Base-by-base conservation (phyloP, 2,113 vertebrate species). In the Nyctibius bracteatus region DNA sequence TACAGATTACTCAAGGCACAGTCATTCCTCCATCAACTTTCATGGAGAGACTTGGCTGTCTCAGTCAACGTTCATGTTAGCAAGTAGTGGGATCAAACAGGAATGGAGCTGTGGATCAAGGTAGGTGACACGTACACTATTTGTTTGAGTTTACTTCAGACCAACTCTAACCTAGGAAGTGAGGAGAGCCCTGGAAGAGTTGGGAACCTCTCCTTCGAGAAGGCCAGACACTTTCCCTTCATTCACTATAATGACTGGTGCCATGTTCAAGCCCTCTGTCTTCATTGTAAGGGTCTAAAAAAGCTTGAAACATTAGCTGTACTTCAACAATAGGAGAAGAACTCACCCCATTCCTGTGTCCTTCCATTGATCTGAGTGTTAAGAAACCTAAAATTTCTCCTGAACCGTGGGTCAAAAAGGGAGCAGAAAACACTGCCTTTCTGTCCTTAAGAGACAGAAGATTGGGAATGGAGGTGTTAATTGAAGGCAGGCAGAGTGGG, bases 161-260 rank as follows among this genome's bases (percentile, higher is more conserved):
- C 16, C 33, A 25, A 5, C 5, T n/a, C 24, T 51, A n/a, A n/a
- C 13, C 24, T 19, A 61, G 25, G 39, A 77, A 39, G 10, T 0
- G 4, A 78, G 37, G 12, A 63, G 30, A 86, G 23, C 15, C 18
- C 28, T 75, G 41, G 41, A 47, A 65, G 14, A 57, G 14, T 9
- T 52, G 23, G 19, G 14, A 75, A 57, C 7, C 20, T 12, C 24
- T 79, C n/a, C 18, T 43, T 7, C 5, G 8, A 66, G 59, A n/a
- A 77, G 77, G 18, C 3, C 13, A 77, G 37, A 19, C 21, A 9
- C 7, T 71, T 71, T 91, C 4, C 15, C 16, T 57, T 88, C 2
- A 2, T 44, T 24, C 11, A 17, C 22, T 58, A 0, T 9, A 25
- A 23, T 17, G 25, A 19, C 9, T 67, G 1, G 2, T 79, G 19